phyloP scores from a whole-genome alignment of 1,140 invertebrate genomes.

The Tetragonula clypearis region DNA sequence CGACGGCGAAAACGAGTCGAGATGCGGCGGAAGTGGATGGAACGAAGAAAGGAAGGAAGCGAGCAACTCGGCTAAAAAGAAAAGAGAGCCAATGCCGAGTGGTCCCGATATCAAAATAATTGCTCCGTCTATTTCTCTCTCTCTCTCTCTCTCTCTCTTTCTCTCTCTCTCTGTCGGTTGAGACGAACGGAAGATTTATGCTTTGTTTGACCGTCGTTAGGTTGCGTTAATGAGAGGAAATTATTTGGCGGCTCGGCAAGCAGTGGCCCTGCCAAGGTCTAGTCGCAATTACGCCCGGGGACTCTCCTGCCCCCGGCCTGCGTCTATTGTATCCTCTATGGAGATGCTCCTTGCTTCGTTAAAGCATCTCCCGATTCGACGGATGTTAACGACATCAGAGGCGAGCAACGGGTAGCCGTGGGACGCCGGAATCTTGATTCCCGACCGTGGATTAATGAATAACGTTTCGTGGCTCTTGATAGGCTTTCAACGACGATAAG shows the following conservation, averaged over 20 bases:
- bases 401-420: not conserved
- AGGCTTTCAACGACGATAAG: not conserved
- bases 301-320: slow-evolving; percentile 2
- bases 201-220: slow-evolving; percentile 65
- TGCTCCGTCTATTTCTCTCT: slow-evolving; percentile 56
- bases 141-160: not conserved
- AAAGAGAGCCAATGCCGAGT: slow-evolving; percentile 53
- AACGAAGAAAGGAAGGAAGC: slow-evolving; percentile 25
- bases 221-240: slow-evolving; percentile 64
- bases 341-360: slow-evolving; percentile 49
- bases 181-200: slow-evolving; percentile 62
- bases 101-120: slow-evolving; percentile 74
- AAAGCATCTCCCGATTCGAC: slow-evolving; percentile 40
- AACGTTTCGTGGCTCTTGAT: not conserved
- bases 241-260: slow-evolving; percentile 50
- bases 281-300: slow-evolving; percentile 42
- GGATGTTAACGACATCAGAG: slow-evolving; percentile 41
- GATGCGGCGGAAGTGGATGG: slow-evolving; percentile 29
- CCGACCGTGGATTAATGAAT: not conserved
- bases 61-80: not conserved
- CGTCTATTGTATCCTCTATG: slow-evolving; percentile 42
- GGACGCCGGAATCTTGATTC: not conserved
- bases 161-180: slow-evolving; percentile 25
- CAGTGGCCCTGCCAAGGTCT: slow-evolving; percentile 29
- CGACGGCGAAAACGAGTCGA: slow-evolving; percentile 42